Base-by-base conservation (phyloP, 2,888 invertebrate species). In the Cryptophagus acutangulus region DNA sequence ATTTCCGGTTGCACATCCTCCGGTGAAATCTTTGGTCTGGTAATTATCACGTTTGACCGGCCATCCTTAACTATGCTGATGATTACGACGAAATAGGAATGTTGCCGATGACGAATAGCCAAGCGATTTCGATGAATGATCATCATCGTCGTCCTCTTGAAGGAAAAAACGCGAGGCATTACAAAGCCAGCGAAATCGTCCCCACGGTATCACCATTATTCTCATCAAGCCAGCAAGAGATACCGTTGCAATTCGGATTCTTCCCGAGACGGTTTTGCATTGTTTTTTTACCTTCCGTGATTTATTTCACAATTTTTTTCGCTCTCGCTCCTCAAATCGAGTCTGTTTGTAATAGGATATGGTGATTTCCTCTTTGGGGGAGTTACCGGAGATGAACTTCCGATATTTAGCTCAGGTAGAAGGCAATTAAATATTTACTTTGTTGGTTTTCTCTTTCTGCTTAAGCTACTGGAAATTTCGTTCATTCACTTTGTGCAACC, bases 1-100 rank as follows among this genome's bases (percentile, higher is more conserved):
- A 20, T n/a, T 20, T 20, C 24, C 24, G 24, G 6, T 20, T 20
- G 6, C 6, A 20, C 24, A 20, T 20, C 24, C 24, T 20, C n/a
- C 24, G 24, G 6, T 6, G 24, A 8, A n/a, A 8, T 20, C 24
- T 8, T n/a, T 20, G 24, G 33, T 43, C 48, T 48, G 39, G 43
- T 49, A 31, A 49, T 49, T 49, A 49, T 40, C 42, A 49, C 49
- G 49, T 46, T 49, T 49, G 44, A 39, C 38, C 46, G 42, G 38
- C 42, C 49, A 44, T 46, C 45, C 45, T 38, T 46, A 43, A 43
- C 48, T 8, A 20, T 20, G 6, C 6, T 20, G n/a, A 6, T 20
- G 6, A 20, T 20, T 18, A 9, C 30, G 6, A 8, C n/a, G n/a
- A 20, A 20, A 20, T n/a, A 20, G 24, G 24, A 20, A 20, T 20